Base-by-base conservation (phyloP, 2,797 vertebrate genomes). In the Astyanax mexicanus region DNA sequence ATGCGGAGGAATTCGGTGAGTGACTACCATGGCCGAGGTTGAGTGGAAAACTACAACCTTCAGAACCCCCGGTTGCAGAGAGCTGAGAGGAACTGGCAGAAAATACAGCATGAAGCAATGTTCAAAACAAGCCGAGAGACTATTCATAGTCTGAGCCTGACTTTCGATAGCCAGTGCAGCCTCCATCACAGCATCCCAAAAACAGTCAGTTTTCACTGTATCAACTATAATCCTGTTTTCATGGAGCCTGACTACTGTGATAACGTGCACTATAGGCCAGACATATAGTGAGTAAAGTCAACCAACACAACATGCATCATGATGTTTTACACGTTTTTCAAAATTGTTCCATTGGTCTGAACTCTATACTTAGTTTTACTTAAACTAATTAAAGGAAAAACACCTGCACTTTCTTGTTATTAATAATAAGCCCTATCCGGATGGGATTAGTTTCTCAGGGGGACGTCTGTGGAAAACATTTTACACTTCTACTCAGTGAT, bases 1-100 rank as follows among this genome's bases (percentile, higher is more conserved):
- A 35, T 49, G 73, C 61, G 51, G 27, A 71, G 58, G 51, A 74
- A 84, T 71, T 76, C 38, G 38, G 60, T 47, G 73, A 79, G 52
- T 73, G 72, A 76, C 72, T 74, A 75, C 61, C 66, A 64, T 62
- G 66, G 47, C 45, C 67, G 25, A 45, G 45, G 35, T 74, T 64
- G 27, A 71, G 62, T 23, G 52, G 35, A 78, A 57, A 78, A 21
- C 51, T 45, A 25, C 29, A 3, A 47, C 32, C 44, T 23, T 25
- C 1, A 7, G 8, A 49, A 69, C 58, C 37, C 27, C 6, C n/a
- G 38, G 29, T 11, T 64, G 27, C 42, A 35, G 27, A 17, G 12
- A 49, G 8, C 25, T 27, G 21, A 58, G 60, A 27, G 32, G 4
- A 61, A 19, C 44, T 5, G 60, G 7, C 12, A 71, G 19, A 19